A percentile compares a stretch with the other conserved stretches of the same genome.
phyloP scores from a whole-genome alignment of 2,888 invertebrate genomes.

The Ophonus ardosiacus region DNA sequence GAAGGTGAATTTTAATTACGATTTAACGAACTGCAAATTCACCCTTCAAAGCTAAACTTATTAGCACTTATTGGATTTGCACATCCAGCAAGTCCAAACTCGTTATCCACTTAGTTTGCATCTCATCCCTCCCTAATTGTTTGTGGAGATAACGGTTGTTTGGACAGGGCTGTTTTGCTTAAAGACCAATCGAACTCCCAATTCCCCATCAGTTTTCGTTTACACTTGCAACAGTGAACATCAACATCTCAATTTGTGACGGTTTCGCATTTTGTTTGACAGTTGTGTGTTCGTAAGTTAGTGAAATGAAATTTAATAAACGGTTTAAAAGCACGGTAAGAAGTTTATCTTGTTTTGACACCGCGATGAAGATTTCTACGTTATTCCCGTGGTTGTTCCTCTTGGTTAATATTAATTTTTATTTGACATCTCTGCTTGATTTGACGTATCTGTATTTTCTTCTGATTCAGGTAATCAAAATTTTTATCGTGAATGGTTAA shows the following conservation, averaged over 20 bases:
- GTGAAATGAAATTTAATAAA: conserved; percentile 60
- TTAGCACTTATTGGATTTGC: neutral
- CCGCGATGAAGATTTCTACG: conserved; percentile 24
- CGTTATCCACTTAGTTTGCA: conserved; percentile 8
- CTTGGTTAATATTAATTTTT: conserved; percentile 33
- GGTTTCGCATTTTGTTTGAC: conserved; percentile 15
- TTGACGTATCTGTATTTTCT: conserved; percentile 40
- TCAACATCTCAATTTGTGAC: conserved; percentile 40
- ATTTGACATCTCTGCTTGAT: conserved; percentile 3
- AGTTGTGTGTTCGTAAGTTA: conserved; percentile 44
- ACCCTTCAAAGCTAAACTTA: neutral
- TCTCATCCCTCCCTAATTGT: neutral
- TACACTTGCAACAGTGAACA: conserved; percentile 40
- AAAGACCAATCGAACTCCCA: neutral
- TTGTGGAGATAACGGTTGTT: conserved; percentile 23
- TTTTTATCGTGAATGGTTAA: neutral
- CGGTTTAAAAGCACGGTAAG: conserved; percentile 57
- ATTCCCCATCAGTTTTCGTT: conserved; percentile 38
- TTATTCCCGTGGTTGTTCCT: conserved; percentile 7
- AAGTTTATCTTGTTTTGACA: conserved; percentile 39
- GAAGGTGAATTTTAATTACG: neutral
- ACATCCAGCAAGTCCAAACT: neutral
- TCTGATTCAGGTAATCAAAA: conserved; percentile 50
- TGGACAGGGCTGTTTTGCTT: conserved; percentile 27
- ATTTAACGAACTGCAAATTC: neutral